Evolutionary conservation across 2,797 vertebrate species (phyloP).

Genomic region (Otolemur crassicaudatus): DNA sequence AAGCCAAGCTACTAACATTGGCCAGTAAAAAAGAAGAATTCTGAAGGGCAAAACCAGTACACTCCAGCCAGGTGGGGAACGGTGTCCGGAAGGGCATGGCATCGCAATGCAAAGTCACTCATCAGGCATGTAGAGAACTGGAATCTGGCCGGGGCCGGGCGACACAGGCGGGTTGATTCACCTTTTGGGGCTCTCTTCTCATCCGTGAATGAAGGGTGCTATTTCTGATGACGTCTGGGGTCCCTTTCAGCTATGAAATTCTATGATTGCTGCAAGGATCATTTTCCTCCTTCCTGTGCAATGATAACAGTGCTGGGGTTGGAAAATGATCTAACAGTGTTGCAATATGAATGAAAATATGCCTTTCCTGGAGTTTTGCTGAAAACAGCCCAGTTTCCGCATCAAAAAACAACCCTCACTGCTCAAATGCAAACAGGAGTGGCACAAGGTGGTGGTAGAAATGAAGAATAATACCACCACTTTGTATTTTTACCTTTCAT

Average conservation of each 20-base stretch:
- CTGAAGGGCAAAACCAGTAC: background rate
- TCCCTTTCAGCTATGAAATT: constrained; percentile 25
- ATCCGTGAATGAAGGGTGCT: background rate
- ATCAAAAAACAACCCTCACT: constrained; percentile 70
- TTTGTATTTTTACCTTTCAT: constrained; percentile 83
- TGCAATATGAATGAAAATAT: constrained; percentile 63
- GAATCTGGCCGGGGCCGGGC: background rate
- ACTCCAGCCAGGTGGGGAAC: background rate
- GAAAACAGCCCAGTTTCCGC: constrained; percentile 55
- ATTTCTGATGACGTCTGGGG: background rate
- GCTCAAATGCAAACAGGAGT: constrained; percentile 39
- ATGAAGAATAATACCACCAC: constrained; percentile 83
- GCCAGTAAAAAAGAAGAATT: background rate
- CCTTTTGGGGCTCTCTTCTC: constrained; percentile 13
- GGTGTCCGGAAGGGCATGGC: background rate
- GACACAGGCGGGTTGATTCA: fast-evolving
- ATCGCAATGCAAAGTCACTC: background rate
- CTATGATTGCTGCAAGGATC: constrained; percentile 40
- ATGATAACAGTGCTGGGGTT: constrained; percentile 22
- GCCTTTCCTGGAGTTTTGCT: constrained; percentile 75
- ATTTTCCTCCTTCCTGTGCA: constrained; percentile 61
- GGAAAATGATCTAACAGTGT: constrained; percentile 50
- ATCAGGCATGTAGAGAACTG: background rate
- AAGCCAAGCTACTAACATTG: background rate
- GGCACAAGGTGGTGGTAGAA: background rate